phyloP scores from a whole-genome alignment of 2,113 vertebrate species.

The Passer montanus region DNA sequence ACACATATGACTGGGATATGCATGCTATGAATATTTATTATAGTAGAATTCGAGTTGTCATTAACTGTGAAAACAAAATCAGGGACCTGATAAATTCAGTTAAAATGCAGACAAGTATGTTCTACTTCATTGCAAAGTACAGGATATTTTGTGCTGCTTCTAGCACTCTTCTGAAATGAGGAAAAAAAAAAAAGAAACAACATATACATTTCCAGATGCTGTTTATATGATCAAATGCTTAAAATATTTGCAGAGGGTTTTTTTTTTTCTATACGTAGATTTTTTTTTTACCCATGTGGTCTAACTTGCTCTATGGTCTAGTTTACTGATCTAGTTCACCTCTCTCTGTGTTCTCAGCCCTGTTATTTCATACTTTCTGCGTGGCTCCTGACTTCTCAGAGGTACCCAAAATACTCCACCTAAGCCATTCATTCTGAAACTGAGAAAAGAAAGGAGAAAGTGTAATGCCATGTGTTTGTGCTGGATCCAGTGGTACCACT shows the following conservation, averaged over 20 bases:
- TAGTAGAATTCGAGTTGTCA: conserved; percentile 5
- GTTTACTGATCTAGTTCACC: not conserved
- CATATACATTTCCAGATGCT: not conserved
- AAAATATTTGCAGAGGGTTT: not conserved
- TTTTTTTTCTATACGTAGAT: not conserved
- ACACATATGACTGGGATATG: not conserved
- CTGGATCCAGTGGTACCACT: not conserved
- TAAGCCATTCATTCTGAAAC: not conserved
- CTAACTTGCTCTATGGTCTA: not conserved
- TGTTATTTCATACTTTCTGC: not conserved
- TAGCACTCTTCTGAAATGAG: not conserved
- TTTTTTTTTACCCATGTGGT: not conserved
- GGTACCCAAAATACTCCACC: not conserved
- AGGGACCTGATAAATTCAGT: conserved; percentile 8
- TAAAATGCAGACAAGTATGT: conserved; percentile 9
- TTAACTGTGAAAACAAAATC: not conserved
- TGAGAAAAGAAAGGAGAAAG: not conserved
- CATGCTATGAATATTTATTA: conserved; percentile 21
- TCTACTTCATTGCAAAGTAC: not conserved
- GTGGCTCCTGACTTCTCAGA: not conserved
- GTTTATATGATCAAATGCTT: not conserved
- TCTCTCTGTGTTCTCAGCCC: not conserved
- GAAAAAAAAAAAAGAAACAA: not conserved
- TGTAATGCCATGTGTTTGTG: not conserved
- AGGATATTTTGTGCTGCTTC: not conserved